Evolutionary conservation across 2,113 vertebrate genomes (phyloP).

Genomic region (Psephotus haematonotus): DNA sequence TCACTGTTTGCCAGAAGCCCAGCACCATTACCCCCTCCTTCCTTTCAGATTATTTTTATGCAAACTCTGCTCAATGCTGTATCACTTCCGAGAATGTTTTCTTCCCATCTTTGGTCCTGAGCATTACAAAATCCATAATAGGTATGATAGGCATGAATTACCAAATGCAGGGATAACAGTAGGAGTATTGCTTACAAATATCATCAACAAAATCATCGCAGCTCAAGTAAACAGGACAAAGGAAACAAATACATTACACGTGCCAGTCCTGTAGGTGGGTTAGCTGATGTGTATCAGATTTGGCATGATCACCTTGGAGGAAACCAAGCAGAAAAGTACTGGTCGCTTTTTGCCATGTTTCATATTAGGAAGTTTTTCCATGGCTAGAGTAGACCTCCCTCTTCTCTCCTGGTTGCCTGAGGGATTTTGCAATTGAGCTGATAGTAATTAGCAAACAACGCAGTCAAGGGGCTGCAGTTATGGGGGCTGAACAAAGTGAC

Average conservation of each 20-base stretch:
- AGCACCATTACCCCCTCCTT: neutral
- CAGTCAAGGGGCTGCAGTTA: neutral
- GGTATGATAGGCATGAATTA: rapidly evolving
- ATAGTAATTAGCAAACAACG: neutral
- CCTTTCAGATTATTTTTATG: neutral
- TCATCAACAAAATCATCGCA: neutral
- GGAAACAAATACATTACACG: neutral
- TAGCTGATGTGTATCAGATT: conserved; percentile 20
- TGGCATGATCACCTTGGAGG: neutral
- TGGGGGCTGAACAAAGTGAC: neutral
- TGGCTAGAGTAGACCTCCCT: neutral
- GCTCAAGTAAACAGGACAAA: neutral
- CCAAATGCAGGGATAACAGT: neutral
- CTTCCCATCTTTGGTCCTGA: neutral
- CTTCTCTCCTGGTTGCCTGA: neutral
- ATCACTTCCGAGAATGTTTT: neutral
- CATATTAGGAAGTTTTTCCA: neutral
- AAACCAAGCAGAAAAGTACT: neutral
- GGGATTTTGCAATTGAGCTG: neutral
- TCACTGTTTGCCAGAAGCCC: neutral
- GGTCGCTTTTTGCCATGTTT: neutral
- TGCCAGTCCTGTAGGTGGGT: neutral
- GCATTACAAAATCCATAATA: rapidly evolving
- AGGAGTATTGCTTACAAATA: neutral
- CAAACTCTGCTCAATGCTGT: neutral